These are phyloP conservation scores for Cataglyphis hispanica DNA, from an alignment of 1,140 invertebrate genomes.

Conservation along the genomic window DNA sequence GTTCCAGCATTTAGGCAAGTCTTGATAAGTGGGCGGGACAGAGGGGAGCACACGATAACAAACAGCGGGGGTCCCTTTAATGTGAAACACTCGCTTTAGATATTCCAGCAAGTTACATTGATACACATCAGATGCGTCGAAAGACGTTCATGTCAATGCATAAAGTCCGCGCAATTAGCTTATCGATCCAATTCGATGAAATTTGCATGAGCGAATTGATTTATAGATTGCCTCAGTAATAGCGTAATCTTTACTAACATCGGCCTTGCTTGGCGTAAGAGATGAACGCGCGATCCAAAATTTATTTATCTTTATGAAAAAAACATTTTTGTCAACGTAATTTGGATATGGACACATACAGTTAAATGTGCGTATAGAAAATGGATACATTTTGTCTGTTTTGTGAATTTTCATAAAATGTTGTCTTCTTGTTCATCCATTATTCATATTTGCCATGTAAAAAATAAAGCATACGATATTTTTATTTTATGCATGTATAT, in stretches of 20 bases:
- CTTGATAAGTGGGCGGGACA: constrained; percentile 74
- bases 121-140: constrained; percentile 26
- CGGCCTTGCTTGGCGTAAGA: neutral
- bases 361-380: no score
- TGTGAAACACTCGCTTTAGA: constrained; percentile 34
- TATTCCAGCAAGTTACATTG: constrained; percentile 34
- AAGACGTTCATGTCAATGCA: constrained; percentile 27
- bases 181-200: constrained; percentile 28
- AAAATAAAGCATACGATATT: no score
- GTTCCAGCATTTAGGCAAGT: constrained; percentile 73
- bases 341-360: neutral
- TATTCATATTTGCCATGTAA: no score
- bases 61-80: constrained; percentile 8
- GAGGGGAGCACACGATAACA: constrained; percentile 69
- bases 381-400: no score
- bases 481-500: no score
- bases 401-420: no score
- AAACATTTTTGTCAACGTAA: neutral
- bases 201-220: constrained; percentile 34
- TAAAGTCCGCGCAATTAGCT: constrained; percentile 24
- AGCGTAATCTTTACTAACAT: neutral
- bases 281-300: neutral
- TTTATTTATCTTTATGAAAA: neutral
- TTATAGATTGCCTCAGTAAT: neutral
- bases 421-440: no score